Evolutionary conservation across 2,113 vertebrate genomes (phyloP), one percentile per base, ranked within the genome.

Genomic region (Albula goreensis): DNA sequence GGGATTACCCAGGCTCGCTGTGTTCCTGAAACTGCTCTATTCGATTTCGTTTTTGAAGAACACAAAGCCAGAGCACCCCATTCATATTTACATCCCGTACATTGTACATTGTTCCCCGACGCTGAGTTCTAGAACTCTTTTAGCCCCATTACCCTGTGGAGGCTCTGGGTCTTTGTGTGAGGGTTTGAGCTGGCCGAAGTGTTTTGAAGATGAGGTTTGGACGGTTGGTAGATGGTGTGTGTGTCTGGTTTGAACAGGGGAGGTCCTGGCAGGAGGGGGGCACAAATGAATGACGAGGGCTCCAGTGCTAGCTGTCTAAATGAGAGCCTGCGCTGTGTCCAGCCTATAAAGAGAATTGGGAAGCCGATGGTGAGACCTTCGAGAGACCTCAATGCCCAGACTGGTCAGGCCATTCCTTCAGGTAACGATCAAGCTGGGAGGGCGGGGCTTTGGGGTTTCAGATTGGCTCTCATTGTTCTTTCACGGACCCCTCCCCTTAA

Each of bases 191-290:
- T 6, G 11, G 56, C 3, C 1, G 3, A 60, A 0, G 17, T 17
- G 9, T 13, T 86, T 89, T 83, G 85, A 88, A 86, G 66, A 80
- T 79, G 57, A 78, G 83, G 63, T 51, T 25, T 22, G 48, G 82
- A 80, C 85, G 81, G 83, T 82, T 87, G 85, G 82, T 78, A 81
- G 78, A 51, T 50, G 80, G 70, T 77, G 82, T 53, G 80, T 51
- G 70, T 66, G 78, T 82, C 80, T 66, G 74, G 48, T 50, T 49
- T 49, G 2, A 10, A 53, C 53, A 51, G 70, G 56, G 66, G 81
- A 15, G 70, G 79, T 63, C 78, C 31, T 50, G 78, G 80, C 41
- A 79, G 19, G 11, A 22, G 66, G 13, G 17, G 77, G 60, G n/a
- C 53, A 48, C 82, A n/a, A 78, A 83, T n/a, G 3, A 41, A 9